Evolutionary conservation across 92 coral and sea anemone genomes (phyloP).

Genomic region (Scolanthus callimorphus): DNA sequence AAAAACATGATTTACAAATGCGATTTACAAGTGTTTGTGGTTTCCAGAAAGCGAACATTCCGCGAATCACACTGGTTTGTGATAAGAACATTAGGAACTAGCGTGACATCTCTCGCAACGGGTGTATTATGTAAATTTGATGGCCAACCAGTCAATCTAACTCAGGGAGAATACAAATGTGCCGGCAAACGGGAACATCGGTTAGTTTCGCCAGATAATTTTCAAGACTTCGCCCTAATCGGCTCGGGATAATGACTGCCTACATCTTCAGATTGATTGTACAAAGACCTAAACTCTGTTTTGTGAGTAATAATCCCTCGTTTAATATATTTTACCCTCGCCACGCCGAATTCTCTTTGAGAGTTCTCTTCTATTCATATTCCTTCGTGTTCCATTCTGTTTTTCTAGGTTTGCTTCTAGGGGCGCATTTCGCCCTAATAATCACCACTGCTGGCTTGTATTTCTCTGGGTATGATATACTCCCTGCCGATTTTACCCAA

Average conservation of each 20-base stretch:
- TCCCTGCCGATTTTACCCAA: slow-evolving; percentile 90
- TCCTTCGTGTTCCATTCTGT: background rate
- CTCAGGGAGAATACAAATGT: background rate
- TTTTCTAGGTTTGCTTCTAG: slow-evolving; percentile 63
- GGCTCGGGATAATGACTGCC: slow-evolving; percentile 31
- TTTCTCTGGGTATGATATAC: slow-evolving; percentile 77
- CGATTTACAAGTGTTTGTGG: too few species aligned
- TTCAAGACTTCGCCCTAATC: too few species aligned
- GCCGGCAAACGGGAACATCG: background rate
- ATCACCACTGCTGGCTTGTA: slow-evolving; percentile 66
- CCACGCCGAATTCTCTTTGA: background rate
- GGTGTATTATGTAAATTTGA: slow-evolving; percentile 54
- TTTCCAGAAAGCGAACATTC: too few species aligned
- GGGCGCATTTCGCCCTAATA: slow-evolving; percentile 65
- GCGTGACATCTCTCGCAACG: slow-evolving; percentile 38
- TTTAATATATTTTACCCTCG: background rate
- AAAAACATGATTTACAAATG: too few species aligned
- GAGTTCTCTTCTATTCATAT: background rate
- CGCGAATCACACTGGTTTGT: too few species aligned
- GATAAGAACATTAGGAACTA: too few species aligned
- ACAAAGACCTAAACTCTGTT: slow-evolving; percentile 60
- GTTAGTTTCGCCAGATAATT: background rate
- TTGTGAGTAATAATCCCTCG: slow-evolving; percentile 3
- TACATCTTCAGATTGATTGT: slow-evolving; percentile 49
- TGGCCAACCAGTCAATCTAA: background rate